Percentiles rank a stretch among this genome's conserved stretches.
These are phyloP conservation scores for Gasterosteus nipponicus DNA, from an alignment of 2,113 vertebrate genomes.

Conservation along the genomic window DNA sequence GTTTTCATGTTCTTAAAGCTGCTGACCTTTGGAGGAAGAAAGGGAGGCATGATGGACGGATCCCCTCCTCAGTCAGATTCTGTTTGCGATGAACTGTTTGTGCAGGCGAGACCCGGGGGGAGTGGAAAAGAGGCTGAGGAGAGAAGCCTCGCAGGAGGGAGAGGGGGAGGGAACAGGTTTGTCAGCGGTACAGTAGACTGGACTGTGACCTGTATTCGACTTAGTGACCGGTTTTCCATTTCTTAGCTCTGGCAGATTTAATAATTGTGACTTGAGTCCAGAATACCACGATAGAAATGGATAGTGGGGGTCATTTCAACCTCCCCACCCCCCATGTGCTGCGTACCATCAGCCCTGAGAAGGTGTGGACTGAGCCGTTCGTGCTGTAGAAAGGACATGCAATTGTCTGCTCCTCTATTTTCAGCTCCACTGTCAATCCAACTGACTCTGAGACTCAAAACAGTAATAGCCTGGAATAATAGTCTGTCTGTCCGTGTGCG, in stretches of 20 bases:
- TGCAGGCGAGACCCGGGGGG: conserved; percentile 22
- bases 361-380: conserved; percentile 23
- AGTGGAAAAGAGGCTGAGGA: not conserved
- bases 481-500: not conserved
- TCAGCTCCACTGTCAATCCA: conserved; percentile 71
- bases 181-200: conserved; percentile 16
- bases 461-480: conserved; percentile 63
- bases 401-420: conserved; percentile 63
- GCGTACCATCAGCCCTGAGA: not conserved
- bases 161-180: not conserved
- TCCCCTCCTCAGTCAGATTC: conserved; percentile 43
- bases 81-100: conserved; percentile 53
- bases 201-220: not conserved
- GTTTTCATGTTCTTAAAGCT: conserved; percentile 44
- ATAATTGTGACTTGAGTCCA: not conserved
- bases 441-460: conserved; percentile 61
- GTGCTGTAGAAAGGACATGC: conserved; percentile 38
- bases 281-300: not conserved
- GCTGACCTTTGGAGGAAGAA: conserved; percentile 55
- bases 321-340: not conserved
- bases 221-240: not conserved
- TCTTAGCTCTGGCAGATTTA: not conserved
- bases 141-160: not conserved
- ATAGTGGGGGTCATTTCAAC: not conserved
- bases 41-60: conserved; percentile 44